phyloP scores from a whole-genome alignment of 2,797 vertebrate genomes.

The Australoheros facetus region DNA sequence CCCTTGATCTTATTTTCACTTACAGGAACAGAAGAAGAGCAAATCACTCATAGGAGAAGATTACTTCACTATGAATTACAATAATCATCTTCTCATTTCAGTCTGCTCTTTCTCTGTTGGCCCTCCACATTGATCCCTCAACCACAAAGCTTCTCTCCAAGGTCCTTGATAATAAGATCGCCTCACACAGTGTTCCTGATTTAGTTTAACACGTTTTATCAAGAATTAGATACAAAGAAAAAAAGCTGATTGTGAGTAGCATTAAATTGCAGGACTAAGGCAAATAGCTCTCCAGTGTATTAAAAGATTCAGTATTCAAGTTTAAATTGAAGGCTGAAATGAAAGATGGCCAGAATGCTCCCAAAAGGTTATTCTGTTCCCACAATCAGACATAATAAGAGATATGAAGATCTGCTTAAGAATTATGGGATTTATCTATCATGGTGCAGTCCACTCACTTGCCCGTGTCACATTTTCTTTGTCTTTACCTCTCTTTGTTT shows the following conservation, averaged over 20 bases:
- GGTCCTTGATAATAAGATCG: not conserved
- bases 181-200: not conserved
- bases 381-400: conserved; percentile 32
- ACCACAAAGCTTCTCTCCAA: not conserved
- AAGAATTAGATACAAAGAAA: conserved; percentile 7
- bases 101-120: not conserved
- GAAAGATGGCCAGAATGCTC: not conserved
- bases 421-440: conserved; percentile 54
- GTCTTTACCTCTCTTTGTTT: not conserved
- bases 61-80: conserved; percentile 17
- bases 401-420: conserved; percentile 24
- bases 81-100: conserved; percentile 33
- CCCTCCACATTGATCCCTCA: not conserved
- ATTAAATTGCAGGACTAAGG: not conserved
- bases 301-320: conserved; percentile 7
- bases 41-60: conserved; percentile 24
- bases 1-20: conserved; percentile 17
- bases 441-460: conserved; percentile 36
- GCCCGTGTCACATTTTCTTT: conserved; percentile 22
- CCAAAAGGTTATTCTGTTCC: conserved; percentile 43
- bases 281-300: not conserved
- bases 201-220: conserved; percentile 1
- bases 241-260: conserved; percentile 9
- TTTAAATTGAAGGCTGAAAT: conserved; percentile 11
- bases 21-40: conserved; percentile 4